A percentile compares a stretch with the other conserved stretches of the same genome.
phyloP scores from a whole-genome alignment of 1,140 invertebrate genomes.

The Neotoxoptera formosana region DNA sequence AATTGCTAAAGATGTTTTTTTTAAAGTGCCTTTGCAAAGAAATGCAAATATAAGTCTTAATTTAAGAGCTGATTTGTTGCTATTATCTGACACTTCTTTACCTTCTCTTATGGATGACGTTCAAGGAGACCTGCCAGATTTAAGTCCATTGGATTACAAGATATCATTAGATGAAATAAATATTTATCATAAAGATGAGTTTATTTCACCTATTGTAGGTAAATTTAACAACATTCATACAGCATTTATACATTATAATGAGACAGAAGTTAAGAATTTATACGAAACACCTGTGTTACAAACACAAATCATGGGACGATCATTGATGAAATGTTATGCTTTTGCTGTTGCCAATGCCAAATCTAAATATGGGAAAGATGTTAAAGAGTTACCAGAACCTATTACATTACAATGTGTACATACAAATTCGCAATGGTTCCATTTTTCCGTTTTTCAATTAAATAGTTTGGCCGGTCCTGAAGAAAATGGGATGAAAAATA shows the following conservation, averaged over 20 bases:
- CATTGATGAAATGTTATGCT: conserved; percentile 76
- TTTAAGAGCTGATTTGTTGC: conserved; percentile 70
- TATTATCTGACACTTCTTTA: conserved; percentile 72
- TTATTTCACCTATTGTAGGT: conserved; percentile 36
- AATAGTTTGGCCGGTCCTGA: conserved; percentile 75
- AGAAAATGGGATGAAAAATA: conserved; percentile 71
- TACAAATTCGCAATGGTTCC: conserved; percentile 75
- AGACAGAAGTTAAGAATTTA: conserved; percentile 71
- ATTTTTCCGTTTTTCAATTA: conserved; percentile 85
- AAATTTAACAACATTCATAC: conserved; percentile 69
- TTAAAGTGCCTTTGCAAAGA: conserved; percentile 58
- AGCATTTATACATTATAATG: conserved; percentile 74
- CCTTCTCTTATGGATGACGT: conserved; percentile 66
- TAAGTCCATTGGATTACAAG: conserved; percentile 75
- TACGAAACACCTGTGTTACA: conserved; percentile 73
- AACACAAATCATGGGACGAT: conserved; percentile 72
- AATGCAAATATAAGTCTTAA: conserved; percentile 66
- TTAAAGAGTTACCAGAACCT: conserved; percentile 76
- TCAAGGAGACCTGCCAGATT: conserved; percentile 69
- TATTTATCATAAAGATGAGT: conserved; percentile 56
- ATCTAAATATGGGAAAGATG: conserved; percentile 74
- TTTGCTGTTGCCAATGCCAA: conserved; percentile 75
- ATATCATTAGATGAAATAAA: conserved; percentile 73
- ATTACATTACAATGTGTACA: conserved; percentile 82
- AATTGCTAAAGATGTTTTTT: conserved; percentile 56